Evolutionary conservation across 2,113 vertebrate species (phyloP).

Genomic region (Martes martes): DNA sequence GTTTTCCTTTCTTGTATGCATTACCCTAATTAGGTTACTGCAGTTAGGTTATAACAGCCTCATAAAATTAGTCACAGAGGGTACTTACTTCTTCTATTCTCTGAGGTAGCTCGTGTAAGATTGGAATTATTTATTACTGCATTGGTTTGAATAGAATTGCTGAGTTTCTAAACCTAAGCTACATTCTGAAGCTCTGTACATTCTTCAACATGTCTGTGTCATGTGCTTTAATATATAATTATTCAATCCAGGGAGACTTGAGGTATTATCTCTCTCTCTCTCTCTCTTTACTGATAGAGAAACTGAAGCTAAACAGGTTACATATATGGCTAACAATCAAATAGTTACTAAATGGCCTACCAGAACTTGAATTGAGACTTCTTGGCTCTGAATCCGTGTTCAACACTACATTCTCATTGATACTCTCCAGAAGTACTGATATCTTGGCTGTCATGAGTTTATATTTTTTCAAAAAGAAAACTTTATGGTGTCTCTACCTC

Average conservation of each 20-base stretch:
- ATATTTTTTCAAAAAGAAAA: neutral
- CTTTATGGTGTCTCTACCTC: neutral
- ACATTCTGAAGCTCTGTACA: neutral
- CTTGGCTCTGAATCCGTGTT: neutral
- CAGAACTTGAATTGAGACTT: neutral
- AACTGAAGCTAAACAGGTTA: slow-evolving; percentile 17
- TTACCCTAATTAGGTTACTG: neutral
- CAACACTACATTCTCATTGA: neutral
- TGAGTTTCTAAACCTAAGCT: neutral
- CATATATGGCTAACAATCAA: neutral
- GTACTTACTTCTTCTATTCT: neutral
- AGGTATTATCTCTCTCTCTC: neutral
- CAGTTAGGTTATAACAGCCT: neutral
- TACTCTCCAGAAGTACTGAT: neutral
- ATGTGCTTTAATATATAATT: neutral
- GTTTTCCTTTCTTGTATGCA: neutral
- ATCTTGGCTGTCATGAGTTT: neutral
- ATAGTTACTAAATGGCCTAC: neutral
- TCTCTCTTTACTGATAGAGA: neutral
- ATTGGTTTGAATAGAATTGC: neutral
- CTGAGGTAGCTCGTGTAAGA: neutral
- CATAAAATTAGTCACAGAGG: neutral
- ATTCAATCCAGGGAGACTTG: neutral
- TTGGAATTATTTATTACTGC: neutral
- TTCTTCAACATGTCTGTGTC: neutral